These are phyloP conservation scores for Psittacus erithacus DNA, from an alignment of 2,113 vertebrate species.

Conservation along the genomic window DNA sequence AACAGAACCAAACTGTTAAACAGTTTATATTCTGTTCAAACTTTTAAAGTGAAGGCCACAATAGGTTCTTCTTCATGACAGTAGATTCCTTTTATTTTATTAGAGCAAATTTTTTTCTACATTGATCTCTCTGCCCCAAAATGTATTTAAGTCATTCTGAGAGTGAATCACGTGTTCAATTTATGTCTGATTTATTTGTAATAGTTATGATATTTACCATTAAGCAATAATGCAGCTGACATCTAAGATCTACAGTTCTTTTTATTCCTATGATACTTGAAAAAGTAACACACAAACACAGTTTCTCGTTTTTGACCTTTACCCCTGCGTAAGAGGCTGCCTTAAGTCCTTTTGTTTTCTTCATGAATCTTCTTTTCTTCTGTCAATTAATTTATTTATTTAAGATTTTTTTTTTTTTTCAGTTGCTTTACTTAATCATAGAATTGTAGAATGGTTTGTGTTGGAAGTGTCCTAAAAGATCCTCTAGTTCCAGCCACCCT, in stretches of 20 bases:
- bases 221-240: not conserved
- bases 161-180: not conserved
- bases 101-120: not conserved
- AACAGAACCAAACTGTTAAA: not conserved
- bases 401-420: not conserved
- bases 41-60: not conserved
- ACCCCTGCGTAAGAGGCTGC: not conserved
- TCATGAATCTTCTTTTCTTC: not conserved
- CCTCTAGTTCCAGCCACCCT: not conserved
- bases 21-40: not conserved
- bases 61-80: not conserved
- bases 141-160: not conserved
- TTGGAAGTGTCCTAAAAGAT: not conserved
- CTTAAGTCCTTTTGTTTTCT: not conserved
- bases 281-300: fast-evolving
- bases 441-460: not conserved
- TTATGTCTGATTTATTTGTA: not conserved
- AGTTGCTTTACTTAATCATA: not conserved
- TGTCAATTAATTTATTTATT: not conserved
- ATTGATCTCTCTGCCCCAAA: not conserved
- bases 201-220: not conserved
- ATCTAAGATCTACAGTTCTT: not conserved
- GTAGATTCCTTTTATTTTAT: not conserved
- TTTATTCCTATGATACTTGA: not conserved
- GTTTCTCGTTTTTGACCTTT: not conserved